Conservation (phyloP, 1,140 invertebrate genomes). For the Drosophila ohnishii region DNA sequence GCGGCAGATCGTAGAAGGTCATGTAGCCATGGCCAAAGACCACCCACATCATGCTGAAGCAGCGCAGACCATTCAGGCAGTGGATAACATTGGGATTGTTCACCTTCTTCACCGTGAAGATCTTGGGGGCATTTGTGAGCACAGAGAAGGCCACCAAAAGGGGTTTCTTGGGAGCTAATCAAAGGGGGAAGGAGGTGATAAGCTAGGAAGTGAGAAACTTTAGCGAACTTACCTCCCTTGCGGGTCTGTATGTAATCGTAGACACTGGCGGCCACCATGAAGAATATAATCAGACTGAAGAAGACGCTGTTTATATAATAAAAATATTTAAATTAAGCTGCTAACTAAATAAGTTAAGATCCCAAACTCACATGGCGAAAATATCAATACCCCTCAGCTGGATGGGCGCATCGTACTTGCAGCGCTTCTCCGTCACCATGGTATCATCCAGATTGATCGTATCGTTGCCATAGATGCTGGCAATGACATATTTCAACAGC, state of each 20-base stretch:
- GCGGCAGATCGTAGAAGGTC: conserved; percentile 68
- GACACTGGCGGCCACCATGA: conserved; percentile 70
- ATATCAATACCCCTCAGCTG: conserved; percentile 70
- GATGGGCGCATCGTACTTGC: conserved; percentile 69
- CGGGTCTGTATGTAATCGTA: conserved; percentile 74
- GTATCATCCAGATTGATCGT: conserved; percentile 2
- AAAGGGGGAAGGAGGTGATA: too few relatives aligned
- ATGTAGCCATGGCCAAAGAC: conserved; percentile 86
- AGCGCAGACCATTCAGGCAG: conserved; percentile 85
- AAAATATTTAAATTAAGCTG: too few relatives aligned
- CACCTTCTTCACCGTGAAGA: conserved; percentile 73
- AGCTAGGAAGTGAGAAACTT: too few relatives aligned
- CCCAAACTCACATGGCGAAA: conserved; percentile 69
- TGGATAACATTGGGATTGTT: conserved; percentile 81
- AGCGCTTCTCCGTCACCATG: conserved; percentile 59
- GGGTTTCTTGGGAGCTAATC: conserved; percentile 60
- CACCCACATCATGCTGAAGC: conserved; percentile 88
- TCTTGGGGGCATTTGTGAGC: conserved; percentile 75
- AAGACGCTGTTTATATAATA: conserved; percentile 42
- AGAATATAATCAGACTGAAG: conserved; percentile 67
- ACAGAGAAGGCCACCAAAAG: conserved; percentile 73
- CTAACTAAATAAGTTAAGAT: too few relatives aligned
- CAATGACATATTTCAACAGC: conserved; percentile 53
- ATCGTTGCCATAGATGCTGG: conserved; percentile 49
- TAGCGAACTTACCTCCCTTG: conserved; percentile 53